These are phyloP conservation scores for Graphium colonna DNA, from an alignment of 2,888 invertebrate species.

Conservation along the genomic window DNA sequence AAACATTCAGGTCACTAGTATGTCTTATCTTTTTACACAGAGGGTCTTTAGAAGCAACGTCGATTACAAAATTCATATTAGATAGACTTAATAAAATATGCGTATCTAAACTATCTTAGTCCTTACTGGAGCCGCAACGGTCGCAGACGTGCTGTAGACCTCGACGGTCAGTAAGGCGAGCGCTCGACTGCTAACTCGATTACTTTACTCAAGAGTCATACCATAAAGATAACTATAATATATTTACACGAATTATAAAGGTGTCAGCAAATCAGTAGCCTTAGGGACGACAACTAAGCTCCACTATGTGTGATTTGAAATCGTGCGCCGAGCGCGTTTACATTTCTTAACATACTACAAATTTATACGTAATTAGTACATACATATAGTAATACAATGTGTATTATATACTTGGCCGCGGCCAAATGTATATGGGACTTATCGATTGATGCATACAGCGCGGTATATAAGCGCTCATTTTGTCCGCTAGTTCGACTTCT, in stretches of 20 bases:
- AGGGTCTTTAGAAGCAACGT: slow-evolving; percentile 78
- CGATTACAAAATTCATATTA: slow-evolving; percentile 78
- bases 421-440: slow-evolving; percentile 28
- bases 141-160: slow-evolving; percentile 27
- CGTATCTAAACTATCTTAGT: slow-evolving; percentile 73
- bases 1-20: slow-evolving; percentile 79
- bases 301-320: slow-evolving; percentile 77
- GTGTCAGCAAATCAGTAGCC: slow-evolving; percentile 75
- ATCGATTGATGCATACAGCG: slow-evolving; percentile 17
- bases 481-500: slow-evolving; percentile 1
- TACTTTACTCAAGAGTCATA: slow-evolving; percentile 62
- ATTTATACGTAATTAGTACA: slow-evolving; percentile 67
- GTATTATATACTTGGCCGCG: slow-evolving; percentile 35
- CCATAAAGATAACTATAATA: slow-evolving; percentile 73
- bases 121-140: slow-evolving; percentile 44
- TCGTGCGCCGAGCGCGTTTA: slow-evolving; percentile 65
- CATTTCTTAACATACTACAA: slow-evolving; percentile 65
- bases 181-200: slow-evolving; percentile 37
- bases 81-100: slow-evolving; percentile 79
- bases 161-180: slow-evolving; percentile 25
- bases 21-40: slow-evolving; percentile 78
- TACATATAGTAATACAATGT: slow-evolving; percentile 41
- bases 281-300: slow-evolving; percentile 75
- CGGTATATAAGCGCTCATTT: slow-evolving; percentile 11
- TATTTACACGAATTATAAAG: slow-evolving; percentile 78